Conservation (phyloP, 2,797 vertebrate species). For the Hozukius guyotensis region DNA sequence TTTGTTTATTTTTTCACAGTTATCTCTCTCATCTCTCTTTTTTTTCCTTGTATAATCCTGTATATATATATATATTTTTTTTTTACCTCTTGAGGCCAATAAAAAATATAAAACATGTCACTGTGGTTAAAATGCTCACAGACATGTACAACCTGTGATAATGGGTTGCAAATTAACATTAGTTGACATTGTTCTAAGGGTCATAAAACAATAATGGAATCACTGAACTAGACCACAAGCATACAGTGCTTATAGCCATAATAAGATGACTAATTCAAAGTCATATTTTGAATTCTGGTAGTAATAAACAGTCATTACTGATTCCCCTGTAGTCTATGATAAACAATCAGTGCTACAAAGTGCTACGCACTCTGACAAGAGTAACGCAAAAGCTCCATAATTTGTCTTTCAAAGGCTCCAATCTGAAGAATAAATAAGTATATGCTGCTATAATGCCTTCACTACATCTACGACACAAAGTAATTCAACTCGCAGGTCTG, state of each 20-base stretch:
- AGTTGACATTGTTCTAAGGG: neutral
- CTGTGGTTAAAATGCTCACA: neutral
- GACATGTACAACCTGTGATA: neutral
- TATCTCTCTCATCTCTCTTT: neutral
- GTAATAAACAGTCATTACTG: neutral
- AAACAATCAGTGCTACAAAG: neutral
- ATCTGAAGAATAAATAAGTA: neutral
- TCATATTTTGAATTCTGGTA: neutral
- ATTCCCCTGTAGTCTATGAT: neutral
- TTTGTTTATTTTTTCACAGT: neutral
- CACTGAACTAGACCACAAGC: neutral
- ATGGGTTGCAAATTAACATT: neutral
- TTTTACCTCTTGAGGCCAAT: neutral
- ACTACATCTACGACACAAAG: neutral
- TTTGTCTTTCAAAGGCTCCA: neutral
- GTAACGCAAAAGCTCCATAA: neutral
- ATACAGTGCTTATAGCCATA: neutral
- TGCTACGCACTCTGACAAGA: neutral
- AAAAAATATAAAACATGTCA: neutral
- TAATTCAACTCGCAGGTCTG: neutral
- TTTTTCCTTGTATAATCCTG: neutral
- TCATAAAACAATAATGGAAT: neutral
- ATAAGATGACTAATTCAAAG: neutral
- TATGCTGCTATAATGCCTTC: neutral
- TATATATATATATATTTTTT: no score